These are phyloP conservation scores for Oncopeltus fasciatus DNA, from an alignment of 1,140 invertebrate genomes.

Conservation along the genomic window DNA sequence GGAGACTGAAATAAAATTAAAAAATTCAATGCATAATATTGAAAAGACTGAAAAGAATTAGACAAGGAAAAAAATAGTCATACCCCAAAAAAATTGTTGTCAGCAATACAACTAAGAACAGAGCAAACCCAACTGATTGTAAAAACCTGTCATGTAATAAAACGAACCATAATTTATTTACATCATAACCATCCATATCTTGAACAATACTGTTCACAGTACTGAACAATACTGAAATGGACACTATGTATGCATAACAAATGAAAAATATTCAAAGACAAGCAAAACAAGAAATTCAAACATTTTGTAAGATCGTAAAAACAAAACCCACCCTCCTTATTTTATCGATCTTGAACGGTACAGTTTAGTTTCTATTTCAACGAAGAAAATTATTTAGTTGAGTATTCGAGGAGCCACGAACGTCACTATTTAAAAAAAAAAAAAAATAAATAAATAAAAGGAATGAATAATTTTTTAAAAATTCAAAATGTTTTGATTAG, in stretches of 20 bases:
- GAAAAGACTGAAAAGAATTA: neutral
- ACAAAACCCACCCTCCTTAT: neutral
- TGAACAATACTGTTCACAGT: neutral
- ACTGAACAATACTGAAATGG: neutral
- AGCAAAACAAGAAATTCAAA: neutral
- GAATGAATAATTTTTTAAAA: no score
- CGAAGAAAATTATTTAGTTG: neutral
- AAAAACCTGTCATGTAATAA: conserved; percentile 4
- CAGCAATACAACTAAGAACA: neutral
- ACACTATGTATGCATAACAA: neutral
- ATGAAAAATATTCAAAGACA: neutral
- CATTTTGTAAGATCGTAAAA: neutral
- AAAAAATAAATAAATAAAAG: no score
- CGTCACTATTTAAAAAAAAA: no score
- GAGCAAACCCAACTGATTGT: neutral
- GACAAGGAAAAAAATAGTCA: neutral
- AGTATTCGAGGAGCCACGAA: neutral
- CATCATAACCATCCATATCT: neutral
- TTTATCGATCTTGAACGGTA: neutral
- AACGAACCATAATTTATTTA: neutral
- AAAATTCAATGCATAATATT: neutral
- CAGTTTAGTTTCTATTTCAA: no score
- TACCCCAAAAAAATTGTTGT: conserved; percentile 6
- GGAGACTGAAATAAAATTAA: neutral
- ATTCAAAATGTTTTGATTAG: no score